Percentiles rank a stretch among this genome's conserved stretches.
Evolutionary conservation across 1,140 invertebrate species (phyloP).

Genomic region (Rhagoletis pomonella): DNA sequence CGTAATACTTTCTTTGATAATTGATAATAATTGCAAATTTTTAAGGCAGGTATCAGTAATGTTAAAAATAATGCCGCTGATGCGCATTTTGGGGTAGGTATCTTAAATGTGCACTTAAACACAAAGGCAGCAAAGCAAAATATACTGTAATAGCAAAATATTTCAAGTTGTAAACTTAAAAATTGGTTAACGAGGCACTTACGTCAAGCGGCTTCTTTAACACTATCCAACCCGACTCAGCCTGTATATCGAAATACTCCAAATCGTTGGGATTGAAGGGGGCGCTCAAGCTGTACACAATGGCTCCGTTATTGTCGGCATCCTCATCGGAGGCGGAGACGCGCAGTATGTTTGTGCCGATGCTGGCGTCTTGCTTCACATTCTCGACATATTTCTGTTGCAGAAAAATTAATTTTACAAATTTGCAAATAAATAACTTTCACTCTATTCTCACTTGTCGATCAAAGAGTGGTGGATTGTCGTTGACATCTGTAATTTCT

Average conservation of each 20-base stretch:
- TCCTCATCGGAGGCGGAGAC: conserved; percentile 97
- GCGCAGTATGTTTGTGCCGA: conserved; percentile 93
- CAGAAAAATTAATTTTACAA: neutral
- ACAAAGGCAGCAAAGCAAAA: too few species aligned
- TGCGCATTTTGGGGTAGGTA: too few species aligned
- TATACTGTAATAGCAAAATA: conserved; percentile 6
- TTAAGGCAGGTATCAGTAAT: too few species aligned
- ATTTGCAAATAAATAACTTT: conserved; percentile 21
- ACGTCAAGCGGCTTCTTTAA: conserved; percentile 95
- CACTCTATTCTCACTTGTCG: conserved; percentile 83
- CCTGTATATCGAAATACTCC: conserved; percentile 96
- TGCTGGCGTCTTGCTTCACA: conserved; percentile 96
- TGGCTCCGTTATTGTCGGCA: conserved; percentile 96
- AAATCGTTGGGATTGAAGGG: conserved; percentile 89
- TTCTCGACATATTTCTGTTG: conserved; percentile 96
- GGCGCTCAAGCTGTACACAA: conserved; percentile 91
- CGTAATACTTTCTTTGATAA: too few species aligned
- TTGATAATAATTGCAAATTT: too few species aligned
- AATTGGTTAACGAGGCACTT: conserved; percentile 79
- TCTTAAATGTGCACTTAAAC: too few species aligned
- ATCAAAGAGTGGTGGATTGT: conserved; percentile 95
- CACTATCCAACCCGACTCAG: conserved; percentile 96
- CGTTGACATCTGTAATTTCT: conserved; percentile 96
- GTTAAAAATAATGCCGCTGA: too few species aligned
- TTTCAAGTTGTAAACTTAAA: neutral